Evolutionary conservation across 2,797 vertebrate genomes (phyloP).

Genomic region (Enteromius treurensis): DNA sequence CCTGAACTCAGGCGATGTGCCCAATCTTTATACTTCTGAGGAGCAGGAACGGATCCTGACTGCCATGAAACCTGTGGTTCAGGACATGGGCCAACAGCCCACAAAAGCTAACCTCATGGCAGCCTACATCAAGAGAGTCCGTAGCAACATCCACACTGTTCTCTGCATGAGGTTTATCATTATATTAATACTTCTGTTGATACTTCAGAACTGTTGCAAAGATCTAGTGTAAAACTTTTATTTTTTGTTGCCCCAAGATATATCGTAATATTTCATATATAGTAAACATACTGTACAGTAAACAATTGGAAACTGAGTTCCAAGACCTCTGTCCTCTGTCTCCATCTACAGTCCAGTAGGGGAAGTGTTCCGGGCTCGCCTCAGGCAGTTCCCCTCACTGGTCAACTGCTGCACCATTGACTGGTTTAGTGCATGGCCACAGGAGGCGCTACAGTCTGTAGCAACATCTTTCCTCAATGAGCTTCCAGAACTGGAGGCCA

Average conservation of each 20-base stretch:
- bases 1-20: conserved; percentile 90
- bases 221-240: neutral
- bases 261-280: neutral
- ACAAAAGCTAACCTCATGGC: conserved; percentile 91
- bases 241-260: neutral
- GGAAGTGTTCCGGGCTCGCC: conserved; percentile 86
- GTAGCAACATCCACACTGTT: conserved; percentile 88
- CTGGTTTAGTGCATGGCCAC: conserved; percentile 94
- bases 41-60: conserved; percentile 87
- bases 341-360: conserved; percentile 82
- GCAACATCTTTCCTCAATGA: conserved; percentile 83
- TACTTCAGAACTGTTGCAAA: neutral
- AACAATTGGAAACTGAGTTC: neutral
- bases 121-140: conserved; percentile 82
- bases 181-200: neutral
- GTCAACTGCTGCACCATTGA: conserved; percentile 94
- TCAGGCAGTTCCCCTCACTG: conserved; percentile 89
- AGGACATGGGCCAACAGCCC: conserved; percentile 84
- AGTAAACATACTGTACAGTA: neutral
- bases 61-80: conserved; percentile 84
- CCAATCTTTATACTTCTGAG: conserved; percentile 83
- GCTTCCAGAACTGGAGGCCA: conserved; percentile 80
- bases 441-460: conserved; percentile 88
- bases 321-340: conserved; percentile 14
- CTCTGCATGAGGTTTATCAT: conserved; percentile 90